These are phyloP conservation scores for Hyles lineata DNA, from an alignment of 2,888 invertebrate genomes.

Conservation along the genomic window DNA sequence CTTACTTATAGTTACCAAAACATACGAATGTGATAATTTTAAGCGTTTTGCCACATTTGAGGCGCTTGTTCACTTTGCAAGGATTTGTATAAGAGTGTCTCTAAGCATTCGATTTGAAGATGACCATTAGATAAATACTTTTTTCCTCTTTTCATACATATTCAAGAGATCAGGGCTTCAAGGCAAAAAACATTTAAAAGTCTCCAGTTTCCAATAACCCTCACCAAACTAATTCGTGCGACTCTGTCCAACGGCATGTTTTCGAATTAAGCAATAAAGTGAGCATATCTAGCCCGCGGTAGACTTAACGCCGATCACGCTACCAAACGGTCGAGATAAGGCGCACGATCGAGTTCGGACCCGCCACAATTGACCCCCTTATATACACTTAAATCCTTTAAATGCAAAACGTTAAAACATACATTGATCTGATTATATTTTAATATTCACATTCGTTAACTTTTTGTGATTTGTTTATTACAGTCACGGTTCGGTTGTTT, in stretches of 20 bases:
- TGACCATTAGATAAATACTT: too few relatives aligned
- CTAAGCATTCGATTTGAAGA: too few relatives aligned
- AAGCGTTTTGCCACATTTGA: too few relatives aligned
- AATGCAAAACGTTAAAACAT: slow-evolving; percentile 29
- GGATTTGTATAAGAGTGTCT: too few relatives aligned
- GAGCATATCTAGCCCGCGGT: slow-evolving; percentile 41
- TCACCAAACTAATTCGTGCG: background rate
- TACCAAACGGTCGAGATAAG: slow-evolving; percentile 49
- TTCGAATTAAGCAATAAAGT: slow-evolving; percentile 53
- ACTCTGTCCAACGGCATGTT: slow-evolving; percentile 25
- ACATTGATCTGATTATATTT: slow-evolving; percentile 45
- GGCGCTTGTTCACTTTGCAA: too few relatives aligned
- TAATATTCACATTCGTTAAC: slow-evolving; percentile 48
- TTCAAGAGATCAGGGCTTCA: too few relatives aligned
- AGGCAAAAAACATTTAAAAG: too few relatives aligned
- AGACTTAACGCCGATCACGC: slow-evolving; percentile 48
- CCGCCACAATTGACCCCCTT: slow-evolving; percentile 38
- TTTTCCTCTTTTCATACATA: too few relatives aligned
- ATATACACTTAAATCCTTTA: slow-evolving; percentile 31
- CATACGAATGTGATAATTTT: too few relatives aligned
- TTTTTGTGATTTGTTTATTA: background rate
- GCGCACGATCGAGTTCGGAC: slow-evolving; percentile 48
- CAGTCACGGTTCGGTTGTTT: background rate
- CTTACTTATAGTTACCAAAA: too few relatives aligned
- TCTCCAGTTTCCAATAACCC: background rate